phyloP scores from a whole-genome alignment of 2,888 invertebrate species.

The Frankliniella intonsa region DNA sequence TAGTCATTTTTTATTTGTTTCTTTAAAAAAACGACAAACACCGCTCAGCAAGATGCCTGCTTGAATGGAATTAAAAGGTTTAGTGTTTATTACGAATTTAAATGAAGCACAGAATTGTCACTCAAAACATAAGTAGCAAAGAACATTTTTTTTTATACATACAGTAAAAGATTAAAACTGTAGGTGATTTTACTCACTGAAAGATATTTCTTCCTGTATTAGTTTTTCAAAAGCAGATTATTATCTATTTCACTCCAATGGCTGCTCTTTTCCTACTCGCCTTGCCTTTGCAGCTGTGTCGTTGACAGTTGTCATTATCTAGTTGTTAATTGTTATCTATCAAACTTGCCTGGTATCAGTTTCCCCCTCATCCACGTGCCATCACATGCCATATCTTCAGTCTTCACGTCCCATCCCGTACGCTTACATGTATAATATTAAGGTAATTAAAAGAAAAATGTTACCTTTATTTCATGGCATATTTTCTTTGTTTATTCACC shows the following conservation, averaged over 20 bases:
- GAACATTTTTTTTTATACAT: neutral
- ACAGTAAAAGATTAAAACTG: neutral
- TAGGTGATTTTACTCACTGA: neutral
- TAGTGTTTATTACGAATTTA: too few relatives aligned
- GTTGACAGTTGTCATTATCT: neutral
- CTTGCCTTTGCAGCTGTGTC: too few relatives aligned
- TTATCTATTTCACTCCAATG: neutral
- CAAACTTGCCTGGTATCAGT: constrained; percentile 8
- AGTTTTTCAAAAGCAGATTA: neutral
- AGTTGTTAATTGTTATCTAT: neutral
- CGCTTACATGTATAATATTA: constrained; percentile 6
- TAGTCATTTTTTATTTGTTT: neutral
- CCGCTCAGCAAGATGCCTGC: too few relatives aligned
- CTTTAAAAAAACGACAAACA: too few relatives aligned
- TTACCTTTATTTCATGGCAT: neutral
- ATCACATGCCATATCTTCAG: neutral
- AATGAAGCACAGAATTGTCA: too few relatives aligned
- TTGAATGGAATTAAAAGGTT: too few relatives aligned
- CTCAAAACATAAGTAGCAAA: neutral
- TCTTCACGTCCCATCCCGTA: neutral
- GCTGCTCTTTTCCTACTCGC: too few relatives aligned
- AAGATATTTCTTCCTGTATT: neutral
- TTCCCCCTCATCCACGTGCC: constrained; percentile 12
- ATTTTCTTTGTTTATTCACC: neutral
- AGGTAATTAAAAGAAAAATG: neutral